These are phyloP conservation scores for Larimichthys crocea DNA, from an alignment of 2,113 vertebrate genomes.

Conservation along the genomic window DNA sequence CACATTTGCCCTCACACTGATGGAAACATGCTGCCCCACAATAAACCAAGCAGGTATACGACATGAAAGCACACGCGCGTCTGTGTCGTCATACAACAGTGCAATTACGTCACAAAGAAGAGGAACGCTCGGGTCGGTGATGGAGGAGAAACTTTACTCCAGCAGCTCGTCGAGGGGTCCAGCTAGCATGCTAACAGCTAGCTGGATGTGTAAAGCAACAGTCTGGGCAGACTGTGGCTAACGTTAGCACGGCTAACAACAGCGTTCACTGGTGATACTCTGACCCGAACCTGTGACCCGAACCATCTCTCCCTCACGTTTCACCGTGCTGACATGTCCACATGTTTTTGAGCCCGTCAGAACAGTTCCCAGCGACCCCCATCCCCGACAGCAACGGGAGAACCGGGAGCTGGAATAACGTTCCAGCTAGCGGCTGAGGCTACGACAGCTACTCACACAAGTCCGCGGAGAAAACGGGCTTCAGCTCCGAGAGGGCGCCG, in stretches of 20 bases:
- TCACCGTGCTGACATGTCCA: not conserved
- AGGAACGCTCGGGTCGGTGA: not conserved
- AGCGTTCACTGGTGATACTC: not conserved
- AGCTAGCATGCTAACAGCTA: slow-evolving; percentile 41
- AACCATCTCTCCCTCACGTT: not conserved
- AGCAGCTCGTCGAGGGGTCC: not conserved
- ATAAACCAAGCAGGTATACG: not conserved
- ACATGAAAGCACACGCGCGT: not conserved
- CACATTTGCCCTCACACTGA: not conserved
- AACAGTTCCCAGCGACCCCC: not conserved
- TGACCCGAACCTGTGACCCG: too few relatives aligned
- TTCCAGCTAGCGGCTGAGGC: slow-evolving; percentile 38
- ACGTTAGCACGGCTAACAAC: slow-evolving; percentile 27
- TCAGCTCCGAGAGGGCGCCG: not conserved
- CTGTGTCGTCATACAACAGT: not conserved
- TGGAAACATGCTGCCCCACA: not conserved
- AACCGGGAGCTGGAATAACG: not conserved
- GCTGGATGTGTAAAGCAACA: slow-evolving; percentile 15
- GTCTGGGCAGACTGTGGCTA: slow-evolving; percentile 13
- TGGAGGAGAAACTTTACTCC: not conserved
- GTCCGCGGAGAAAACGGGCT: slow-evolving; percentile 6
- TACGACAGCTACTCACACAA: slow-evolving; percentile 29
- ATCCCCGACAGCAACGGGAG: not conserved
- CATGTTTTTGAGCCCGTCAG: too few relatives aligned
- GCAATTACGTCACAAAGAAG: not conserved